Evolutionary conservation across 2,113 vertebrate genomes (phyloP), one percentile per base, ranked within the genome.

Genomic region (Odobenus rosmarus): DNA sequence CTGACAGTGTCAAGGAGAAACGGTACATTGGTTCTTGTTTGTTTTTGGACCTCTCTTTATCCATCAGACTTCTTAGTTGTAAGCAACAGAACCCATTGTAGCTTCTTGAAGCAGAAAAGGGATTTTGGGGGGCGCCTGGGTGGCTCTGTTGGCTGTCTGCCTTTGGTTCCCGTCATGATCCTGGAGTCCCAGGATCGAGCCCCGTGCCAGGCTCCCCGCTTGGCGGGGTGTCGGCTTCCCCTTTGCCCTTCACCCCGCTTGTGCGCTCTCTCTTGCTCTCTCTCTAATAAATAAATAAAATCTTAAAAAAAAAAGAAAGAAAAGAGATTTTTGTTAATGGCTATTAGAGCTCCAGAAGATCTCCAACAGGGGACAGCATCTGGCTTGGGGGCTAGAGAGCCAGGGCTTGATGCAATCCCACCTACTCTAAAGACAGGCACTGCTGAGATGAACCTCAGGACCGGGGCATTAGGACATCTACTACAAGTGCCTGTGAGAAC

Each of bases 1-100:
- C 23, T 80, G n/a, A 80, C 16, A 74, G 42, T 87, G 61, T 76
- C 21, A 39, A 79, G 39, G 74, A 93, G 36, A 96, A 96, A 88
- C 5, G 79, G 51, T 16, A 62, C 74, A 72, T 59, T 69, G 46
- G 46, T 81, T 39, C n/a, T 24, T 95, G 14, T 42, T 95, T 84
- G 28, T 72, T 95, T 96, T 79, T 11, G 49, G 31, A 42, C 69
- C 39, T 42, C 18, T 89, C 55, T 95, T 94, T 76, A 86, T 88
- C 61, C n/a, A 23, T 39, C 69, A 93, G 39, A 12, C 51, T 92
- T 95, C 31, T 69, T 90, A 88, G 21, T 64, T 90, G 12, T 18
- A 55, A 72, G 33, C 3, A 33, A 90, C 4, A 74, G 82, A 96
- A 76, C 19, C 13, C 39, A 85, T 93, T 93, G 19, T 90, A 59